Evolutionary conservation across 1,140 invertebrate species (phyloP).

Genomic region (Ericerus pela): DNA sequence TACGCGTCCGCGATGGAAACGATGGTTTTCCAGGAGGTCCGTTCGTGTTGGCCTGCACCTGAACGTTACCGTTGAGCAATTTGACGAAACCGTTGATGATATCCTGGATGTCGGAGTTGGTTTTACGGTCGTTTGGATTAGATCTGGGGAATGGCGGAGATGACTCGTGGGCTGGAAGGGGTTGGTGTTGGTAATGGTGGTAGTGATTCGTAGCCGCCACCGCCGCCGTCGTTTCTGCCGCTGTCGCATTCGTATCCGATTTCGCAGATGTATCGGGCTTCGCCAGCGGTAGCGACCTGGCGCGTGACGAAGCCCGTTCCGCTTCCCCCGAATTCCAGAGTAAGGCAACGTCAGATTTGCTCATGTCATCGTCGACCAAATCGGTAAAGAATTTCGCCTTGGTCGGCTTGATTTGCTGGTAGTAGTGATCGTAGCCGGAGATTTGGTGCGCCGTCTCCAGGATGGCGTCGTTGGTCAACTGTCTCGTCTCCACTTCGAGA

Average conservation of each 20-base stretch:
- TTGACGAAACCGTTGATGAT: conserved; percentile 82
- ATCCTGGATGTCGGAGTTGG: conserved; percentile 68
- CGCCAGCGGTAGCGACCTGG: conserved; percentile 17
- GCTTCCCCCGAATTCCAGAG: conserved; percentile 17
- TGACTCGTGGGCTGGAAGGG: conserved; percentile 19
- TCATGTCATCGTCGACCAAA: neutral
- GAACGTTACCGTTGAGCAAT: conserved; percentile 71
- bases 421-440: neutral
- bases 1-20: conserved; percentile 45
- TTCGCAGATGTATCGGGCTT: conserved; percentile 16
- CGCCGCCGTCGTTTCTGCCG: conserved; percentile 24
- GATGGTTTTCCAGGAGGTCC: conserved; percentile 34
- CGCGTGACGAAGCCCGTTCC: conserved; percentile 18
- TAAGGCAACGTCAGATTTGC: neutral
- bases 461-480: conserved; percentile 1
- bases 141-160: conserved; percentile 32
- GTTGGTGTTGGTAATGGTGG: conserved; percentile 31
- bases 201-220: conserved; percentile 35
- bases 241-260: conserved; percentile 28
- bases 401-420: neutral
- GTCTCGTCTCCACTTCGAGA: neutral
- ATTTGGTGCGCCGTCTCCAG: neutral
- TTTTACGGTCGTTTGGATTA: conserved; percentile 29
- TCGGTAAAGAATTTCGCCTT: neutral
- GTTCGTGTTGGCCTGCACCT: conserved; percentile 50